phyloP scores from a whole-genome alignment of 2,797 vertebrate genomes.

The Hippopotamyrus pictus region DNA sequence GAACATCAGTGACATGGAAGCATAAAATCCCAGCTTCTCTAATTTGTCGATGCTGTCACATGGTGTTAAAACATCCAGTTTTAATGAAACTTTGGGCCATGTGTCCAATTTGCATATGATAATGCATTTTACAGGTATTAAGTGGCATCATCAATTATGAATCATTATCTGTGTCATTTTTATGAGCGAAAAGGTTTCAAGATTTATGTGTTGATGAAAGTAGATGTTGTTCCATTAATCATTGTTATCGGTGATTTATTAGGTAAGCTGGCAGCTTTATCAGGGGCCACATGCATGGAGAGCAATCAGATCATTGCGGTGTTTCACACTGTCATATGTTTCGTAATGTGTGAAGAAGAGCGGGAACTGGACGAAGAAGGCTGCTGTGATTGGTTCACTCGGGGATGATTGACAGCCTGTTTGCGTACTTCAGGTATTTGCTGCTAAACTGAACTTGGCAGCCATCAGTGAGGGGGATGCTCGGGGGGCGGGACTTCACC shows the following conservation, averaged over 20 bases:
- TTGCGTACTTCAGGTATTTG: slow-evolving; percentile 51
- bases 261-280: slow-evolving; percentile 50
- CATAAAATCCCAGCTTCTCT: slow-evolving; percentile 1
- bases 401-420: not conserved
- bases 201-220: slow-evolving; percentile 50
- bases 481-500: slow-evolving; percentile 55
- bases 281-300: slow-evolving; percentile 26
- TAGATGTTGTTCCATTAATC: slow-evolving; percentile 51
- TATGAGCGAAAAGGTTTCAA: slow-evolving; percentile 31
- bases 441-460: slow-evolving; percentile 49
- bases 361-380: not conserved
- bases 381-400: slow-evolving; percentile 7
- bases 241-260: slow-evolving; percentile 49
- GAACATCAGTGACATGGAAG: not conserved
- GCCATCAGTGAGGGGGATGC: slow-evolving; percentile 61
- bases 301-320: slow-evolving; percentile 13
- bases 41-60: not conserved
- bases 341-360: slow-evolving; percentile 34
- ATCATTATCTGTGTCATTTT: slow-evolving; percentile 34
- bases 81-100: slow-evolving; percentile 39
- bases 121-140: slow-evolving; percentile 44
- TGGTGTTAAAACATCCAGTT: slow-evolving; percentile 20
- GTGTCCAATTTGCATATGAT: slow-evolving; percentile 47
- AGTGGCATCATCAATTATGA: slow-evolving; percentile 46
- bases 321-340: slow-evolving; percentile 42